Evolutionary conservation across 2,888 invertebrate genomes (phyloP).

Genomic region (Drosophila merina): DNA sequence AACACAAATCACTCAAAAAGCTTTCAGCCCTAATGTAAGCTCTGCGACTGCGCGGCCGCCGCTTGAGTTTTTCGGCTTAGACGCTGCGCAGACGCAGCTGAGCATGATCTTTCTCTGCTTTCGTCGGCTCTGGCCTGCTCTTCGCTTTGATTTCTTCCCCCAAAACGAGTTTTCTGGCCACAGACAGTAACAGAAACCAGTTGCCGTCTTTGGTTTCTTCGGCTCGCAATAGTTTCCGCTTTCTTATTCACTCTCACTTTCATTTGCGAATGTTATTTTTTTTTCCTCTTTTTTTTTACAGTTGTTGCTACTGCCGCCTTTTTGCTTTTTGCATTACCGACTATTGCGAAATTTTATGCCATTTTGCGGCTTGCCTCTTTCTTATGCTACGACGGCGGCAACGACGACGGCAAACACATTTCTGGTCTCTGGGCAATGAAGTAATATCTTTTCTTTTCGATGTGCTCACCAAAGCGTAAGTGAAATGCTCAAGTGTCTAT

Average conservation of each 20-base stretch:
- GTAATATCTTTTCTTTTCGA: constrained; percentile 75
- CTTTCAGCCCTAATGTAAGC: constrained; percentile 23
- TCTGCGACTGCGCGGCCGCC: background rate
- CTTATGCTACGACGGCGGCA: background rate
- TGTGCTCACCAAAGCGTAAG: constrained; percentile 70
- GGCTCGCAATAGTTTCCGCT: constrained; percentile 82
- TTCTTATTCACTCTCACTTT: constrained; percentile 84
- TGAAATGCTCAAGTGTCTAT: constrained; percentile 57
- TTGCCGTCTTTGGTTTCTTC: constrained; percentile 59
- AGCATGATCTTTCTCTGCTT: constrained; percentile 54
- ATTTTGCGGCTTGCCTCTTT: constrained; percentile 52
- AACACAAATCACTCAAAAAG: constrained; percentile 45
- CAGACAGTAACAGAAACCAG: constrained; percentile 53
- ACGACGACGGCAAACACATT: constrained; percentile 59
- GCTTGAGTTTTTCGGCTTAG: constrained; percentile 17
- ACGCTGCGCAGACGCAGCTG: constrained; percentile 72
- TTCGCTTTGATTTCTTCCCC: constrained; percentile 69
- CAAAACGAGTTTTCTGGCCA: constrained; percentile 64
- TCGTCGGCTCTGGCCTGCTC: constrained; percentile 2
- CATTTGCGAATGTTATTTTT: constrained; percentile 68
- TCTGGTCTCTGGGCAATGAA: constrained; percentile 80
- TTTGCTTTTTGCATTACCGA: constrained; percentile 70
- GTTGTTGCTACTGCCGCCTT: constrained; percentile 51
- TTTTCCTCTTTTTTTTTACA: constrained; percentile 36
- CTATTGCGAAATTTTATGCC: constrained; percentile 81